These are phyloP conservation scores for Drosophila leonis DNA, from an alignment of 2,888 invertebrate species.

Conservation along the genomic window DNA sequence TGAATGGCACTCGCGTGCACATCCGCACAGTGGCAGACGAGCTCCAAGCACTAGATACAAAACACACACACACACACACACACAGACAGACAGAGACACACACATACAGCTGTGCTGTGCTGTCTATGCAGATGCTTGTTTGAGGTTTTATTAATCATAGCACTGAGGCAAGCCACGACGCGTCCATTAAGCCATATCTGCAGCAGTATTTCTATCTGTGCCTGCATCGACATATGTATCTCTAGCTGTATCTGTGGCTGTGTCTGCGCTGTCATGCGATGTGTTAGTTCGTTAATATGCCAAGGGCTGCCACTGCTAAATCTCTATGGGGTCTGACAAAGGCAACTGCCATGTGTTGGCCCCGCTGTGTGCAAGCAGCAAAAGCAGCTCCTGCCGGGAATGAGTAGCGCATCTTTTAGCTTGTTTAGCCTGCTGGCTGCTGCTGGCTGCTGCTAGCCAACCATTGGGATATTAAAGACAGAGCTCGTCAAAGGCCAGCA, in stretches of 20 bases:
- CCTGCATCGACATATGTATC: constrained; percentile 19
- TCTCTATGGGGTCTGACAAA: constrained; percentile 56
- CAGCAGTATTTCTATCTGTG: constrained; percentile 15
- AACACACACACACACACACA: constrained; percentile 15
- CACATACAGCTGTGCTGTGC: not conserved
- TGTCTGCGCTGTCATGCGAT: constrained; percentile 42
- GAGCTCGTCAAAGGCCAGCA: constrained; percentile 38
- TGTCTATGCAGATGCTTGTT: constrained; percentile 58
- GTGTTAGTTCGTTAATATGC: constrained; percentile 66
- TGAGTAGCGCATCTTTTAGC: constrained; percentile 22
- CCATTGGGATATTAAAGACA: constrained; percentile 58
- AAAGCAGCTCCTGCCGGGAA: constrained; percentile 16
- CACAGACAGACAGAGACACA: constrained; percentile 1
- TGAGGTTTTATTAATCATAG: constrained; percentile 70
- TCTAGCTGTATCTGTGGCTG: constrained; percentile 3
- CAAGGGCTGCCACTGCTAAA: constrained; percentile 54
- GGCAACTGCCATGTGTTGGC: constrained; percentile 35
- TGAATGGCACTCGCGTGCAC: constrained; percentile 59
- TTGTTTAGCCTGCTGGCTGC: constrained; percentile 33
- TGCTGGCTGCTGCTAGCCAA: constrained; percentile 25
- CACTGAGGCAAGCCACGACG: constrained; percentile 37
- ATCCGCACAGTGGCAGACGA: constrained; percentile 35
- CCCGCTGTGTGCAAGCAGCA: constrained; percentile 21
- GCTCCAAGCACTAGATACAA: constrained; percentile 31
- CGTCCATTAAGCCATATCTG: constrained; percentile 39